phyloP scores from a whole-genome alignment of 2,113 vertebrate species.

The Rhombomys opimus region DNA sequence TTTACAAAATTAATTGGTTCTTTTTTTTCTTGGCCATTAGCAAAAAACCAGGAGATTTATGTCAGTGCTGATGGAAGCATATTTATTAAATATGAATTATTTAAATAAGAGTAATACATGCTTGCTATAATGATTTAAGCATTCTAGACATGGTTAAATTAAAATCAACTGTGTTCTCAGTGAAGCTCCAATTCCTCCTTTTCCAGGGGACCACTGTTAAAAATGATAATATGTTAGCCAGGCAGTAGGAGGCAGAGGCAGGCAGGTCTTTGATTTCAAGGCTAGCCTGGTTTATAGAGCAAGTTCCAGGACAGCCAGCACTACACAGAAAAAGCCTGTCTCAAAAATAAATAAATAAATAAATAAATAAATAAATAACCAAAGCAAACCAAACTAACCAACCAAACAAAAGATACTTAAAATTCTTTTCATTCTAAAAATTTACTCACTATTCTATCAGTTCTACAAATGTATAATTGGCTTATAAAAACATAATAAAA shows the following conservation, averaged over 20 bases:
- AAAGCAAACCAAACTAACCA: background rate
- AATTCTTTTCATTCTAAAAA: background rate
- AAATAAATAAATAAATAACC: no score
- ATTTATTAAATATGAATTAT: constrained; percentile 13
- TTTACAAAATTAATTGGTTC: constrained; percentile 28
- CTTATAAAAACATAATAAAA: constrained; percentile 24
- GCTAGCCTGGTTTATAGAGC: background rate
- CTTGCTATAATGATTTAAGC: background rate
- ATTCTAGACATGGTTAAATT: constrained; percentile 28
- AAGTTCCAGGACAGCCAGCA: background rate
- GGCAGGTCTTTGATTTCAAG: background rate
- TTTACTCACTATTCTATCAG: background rate
- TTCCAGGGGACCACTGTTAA: background rate
- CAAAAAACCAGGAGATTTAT: background rate
- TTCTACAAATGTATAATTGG: background rate
- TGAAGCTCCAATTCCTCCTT: background rate
- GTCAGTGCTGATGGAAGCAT: background rate
- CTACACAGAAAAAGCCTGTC: background rate
- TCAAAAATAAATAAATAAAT: background rate
- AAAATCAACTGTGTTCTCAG: constrained; percentile 39
- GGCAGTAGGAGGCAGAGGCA: background rate
- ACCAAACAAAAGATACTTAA: background rate
- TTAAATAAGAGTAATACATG: background rate
- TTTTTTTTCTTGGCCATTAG: constrained; percentile 3
- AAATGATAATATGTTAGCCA: background rate